These are phyloP conservation scores for Cepaea hortensis DNA, from an alignment of 2,888 invertebrate species.

Conservation along the genomic window DNA sequence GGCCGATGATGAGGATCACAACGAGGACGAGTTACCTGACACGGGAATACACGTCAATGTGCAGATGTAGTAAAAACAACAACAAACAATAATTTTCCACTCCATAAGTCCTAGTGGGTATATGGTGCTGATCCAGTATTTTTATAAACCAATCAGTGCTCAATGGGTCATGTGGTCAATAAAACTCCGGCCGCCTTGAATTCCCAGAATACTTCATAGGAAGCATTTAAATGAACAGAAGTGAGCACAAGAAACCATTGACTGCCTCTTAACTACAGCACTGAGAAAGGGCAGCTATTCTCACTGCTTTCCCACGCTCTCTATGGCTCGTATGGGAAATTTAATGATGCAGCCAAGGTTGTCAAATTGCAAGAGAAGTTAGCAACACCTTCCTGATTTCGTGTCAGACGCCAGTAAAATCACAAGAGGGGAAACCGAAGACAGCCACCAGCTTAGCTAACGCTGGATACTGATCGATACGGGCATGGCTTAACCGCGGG, in stretches of 20 bases:
- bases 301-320: conserved; percentile 1
- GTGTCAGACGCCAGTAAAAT: conserved; percentile 26
- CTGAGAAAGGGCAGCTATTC: too few relatives aligned
- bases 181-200: too few relatives aligned
- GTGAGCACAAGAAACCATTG: too few relatives aligned
- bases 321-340: neutral
- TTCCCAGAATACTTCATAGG: too few relatives aligned
- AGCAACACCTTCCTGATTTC: conserved; percentile 9
- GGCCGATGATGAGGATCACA: too few relatives aligned
- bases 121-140: too few relatives aligned
- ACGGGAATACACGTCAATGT: neutral
- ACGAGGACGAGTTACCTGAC: too few relatives aligned
- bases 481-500: neutral
- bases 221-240: too few relatives aligned
- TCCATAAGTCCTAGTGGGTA: too few relatives aligned
- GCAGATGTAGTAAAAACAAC: neutral
- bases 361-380: neutral
- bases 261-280: too few relatives aligned
- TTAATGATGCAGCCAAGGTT: conserved; percentile 20
- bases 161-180: too few relatives aligned
- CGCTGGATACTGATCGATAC: neutral
- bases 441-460: conserved; percentile 1
- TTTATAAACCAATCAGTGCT: too few relatives aligned
- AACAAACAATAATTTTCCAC: neutral
- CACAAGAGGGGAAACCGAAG: neutral